Conservation (phyloP, 2,797 vertebrate species). For the Melanotaenia boesemani region DNA sequence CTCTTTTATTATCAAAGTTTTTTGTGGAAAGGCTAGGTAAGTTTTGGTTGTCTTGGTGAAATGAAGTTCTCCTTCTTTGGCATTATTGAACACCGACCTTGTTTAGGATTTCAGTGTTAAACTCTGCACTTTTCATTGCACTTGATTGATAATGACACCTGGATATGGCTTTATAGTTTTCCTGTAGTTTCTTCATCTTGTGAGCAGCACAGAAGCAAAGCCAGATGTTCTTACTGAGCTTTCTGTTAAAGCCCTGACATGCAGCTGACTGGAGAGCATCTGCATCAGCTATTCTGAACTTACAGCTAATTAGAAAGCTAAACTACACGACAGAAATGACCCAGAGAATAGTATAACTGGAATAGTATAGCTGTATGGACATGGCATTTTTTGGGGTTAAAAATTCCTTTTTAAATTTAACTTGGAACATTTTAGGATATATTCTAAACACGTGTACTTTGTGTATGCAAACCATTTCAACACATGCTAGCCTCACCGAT, state of each 20-base stretch:
- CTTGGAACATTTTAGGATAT: background rate
- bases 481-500: slow-evolving; percentile 81
- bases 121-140: background rate
- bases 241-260: background rate
- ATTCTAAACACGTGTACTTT: background rate
- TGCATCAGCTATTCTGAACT: background rate
- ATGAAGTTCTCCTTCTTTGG: too few species aligned
- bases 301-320: background rate
- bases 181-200: background rate
- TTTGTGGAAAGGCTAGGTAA: background rate
- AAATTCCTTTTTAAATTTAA: background rate
- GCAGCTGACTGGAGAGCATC: background rate
- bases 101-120: background rate
- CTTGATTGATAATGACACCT: background rate
- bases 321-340: background rate
- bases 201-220: background rate
- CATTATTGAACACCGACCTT: too few species aligned
- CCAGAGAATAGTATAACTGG: too few species aligned
- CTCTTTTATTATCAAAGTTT: background rate
- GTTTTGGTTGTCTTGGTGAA: background rate
- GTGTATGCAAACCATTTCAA: background rate
- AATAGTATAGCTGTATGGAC: background rate
- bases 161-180: background rate
- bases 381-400: too few species aligned
- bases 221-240: background rate